phyloP scores from a whole-genome alignment of 2,113 vertebrate species.

The Corvus cornix region DNA sequence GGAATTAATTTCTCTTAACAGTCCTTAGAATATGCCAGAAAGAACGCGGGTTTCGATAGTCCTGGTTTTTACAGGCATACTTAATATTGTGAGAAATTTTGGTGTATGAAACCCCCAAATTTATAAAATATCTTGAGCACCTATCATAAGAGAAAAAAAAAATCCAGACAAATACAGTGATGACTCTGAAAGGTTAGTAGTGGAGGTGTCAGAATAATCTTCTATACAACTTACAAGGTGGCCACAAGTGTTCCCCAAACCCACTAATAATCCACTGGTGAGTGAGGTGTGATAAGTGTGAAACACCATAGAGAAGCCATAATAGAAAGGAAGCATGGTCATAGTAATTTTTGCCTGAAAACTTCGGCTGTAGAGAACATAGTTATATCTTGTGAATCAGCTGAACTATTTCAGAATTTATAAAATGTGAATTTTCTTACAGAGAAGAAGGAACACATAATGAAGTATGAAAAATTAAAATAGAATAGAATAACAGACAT shows the following conservation, averaged over 20 bases:
- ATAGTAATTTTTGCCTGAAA: not conserved
- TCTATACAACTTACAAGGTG: not conserved
- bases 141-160: not conserved
- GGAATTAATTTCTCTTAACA: not conserved
- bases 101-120: not conserved
- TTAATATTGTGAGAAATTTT: not conserved
- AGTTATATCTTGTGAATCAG: not conserved
- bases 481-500: not conserved
- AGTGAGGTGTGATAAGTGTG: not conserved
- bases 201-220: not conserved
- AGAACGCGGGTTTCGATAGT: not conserved
- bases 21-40: not conserved
- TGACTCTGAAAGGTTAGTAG: not conserved
- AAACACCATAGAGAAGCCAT: not conserved
- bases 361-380: not conserved
- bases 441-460: not conserved
- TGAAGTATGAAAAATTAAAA: not conserved
- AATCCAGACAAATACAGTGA: not conserved
- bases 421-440: not conserved
- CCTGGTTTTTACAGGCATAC: not conserved
- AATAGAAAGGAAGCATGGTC: not conserved
- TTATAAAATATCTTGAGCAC: not conserved
- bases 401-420: not conserved
- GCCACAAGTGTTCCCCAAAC: not conserved
- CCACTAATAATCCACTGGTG: not conserved